Evolutionary conservation across 2,797 vertebrate species (phyloP).

Genomic region (Anolis apletophallus): DNA sequence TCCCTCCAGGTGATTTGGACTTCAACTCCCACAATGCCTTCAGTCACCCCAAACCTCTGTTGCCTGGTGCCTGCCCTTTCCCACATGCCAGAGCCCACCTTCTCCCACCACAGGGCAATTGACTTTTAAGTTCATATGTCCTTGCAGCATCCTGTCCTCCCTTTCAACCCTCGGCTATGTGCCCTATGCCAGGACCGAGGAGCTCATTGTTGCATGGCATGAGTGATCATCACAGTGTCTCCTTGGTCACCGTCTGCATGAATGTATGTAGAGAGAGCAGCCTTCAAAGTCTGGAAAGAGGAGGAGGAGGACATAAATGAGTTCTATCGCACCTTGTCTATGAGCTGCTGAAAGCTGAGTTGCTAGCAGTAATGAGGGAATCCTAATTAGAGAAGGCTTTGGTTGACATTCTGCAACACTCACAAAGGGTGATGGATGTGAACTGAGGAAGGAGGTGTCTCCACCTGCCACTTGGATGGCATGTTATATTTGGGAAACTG

Average conservation of each 20-base stretch:
- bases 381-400: background rate
- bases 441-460: constrained; percentile 17
- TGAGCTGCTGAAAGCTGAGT: constrained; percentile 8
- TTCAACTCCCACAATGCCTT: too few species aligned
- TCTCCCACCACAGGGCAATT: too few species aligned
- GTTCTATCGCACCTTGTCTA: background rate
- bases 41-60: too few species aligned
- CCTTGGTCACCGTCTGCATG: background rate
- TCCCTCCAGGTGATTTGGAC: too few species aligned
- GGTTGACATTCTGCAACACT: constrained; percentile 23
- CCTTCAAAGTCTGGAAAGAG: fast-evolving
- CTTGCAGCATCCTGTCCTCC: too few species aligned
- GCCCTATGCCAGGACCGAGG: too few species aligned
- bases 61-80: too few species aligned
- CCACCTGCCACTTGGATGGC: fast-evolving
- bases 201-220: too few species aligned
- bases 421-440: constrained; percentile 47
- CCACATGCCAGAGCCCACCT: too few species aligned
- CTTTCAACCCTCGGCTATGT: too few species aligned
- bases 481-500: background rate
- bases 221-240: too few species aligned
- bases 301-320: fast-evolving
- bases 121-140: too few species aligned
- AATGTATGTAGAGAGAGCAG: background rate
- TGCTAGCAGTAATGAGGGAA: background rate